Base-by-base conservation (phyloP, 2,888 invertebrate species). In the Branchinecta sandiegonensis region DNA sequence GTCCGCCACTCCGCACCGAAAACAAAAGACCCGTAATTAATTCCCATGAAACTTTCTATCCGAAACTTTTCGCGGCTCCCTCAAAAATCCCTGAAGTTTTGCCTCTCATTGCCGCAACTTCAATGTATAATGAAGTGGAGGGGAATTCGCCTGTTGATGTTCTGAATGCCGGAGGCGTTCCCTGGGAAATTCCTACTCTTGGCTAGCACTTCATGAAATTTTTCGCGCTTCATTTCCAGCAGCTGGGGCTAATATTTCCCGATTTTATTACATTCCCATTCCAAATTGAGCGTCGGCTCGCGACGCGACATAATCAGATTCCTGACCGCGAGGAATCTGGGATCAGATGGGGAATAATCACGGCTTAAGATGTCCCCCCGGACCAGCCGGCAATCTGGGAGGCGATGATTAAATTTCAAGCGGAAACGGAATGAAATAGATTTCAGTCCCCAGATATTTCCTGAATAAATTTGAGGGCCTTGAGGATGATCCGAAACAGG, bases 161-260 rank as follows among this genome's bases (percentile, higher is more conserved):
- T 56, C 17, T 14, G 56, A 56, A 56, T n/a, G n/a, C 17, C 56
- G 17, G 56, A 17, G 56, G 17, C 14, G 56, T 17, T 56, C 56
- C 56, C 14, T 8, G 17, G 56, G 9, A 56, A 56, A 56, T 56
- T 10, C 17, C 56, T 10, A 10, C 56, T 56, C 56, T 56, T 56
- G 37, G 37, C 4, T 37, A 2, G 17, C 56, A 56, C 56, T 56
- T 56, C 56, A 56, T 56, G 56, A 56, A 56, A 56, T 56, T 56
- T 17, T 56, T 56, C 56, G n/a, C 56, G 56, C 56, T 56, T 56
- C 56, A 10, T 56, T 56, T 56, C 56, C 56, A 56, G 56, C 56
- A 56, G 56, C 56, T 56, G 56, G n/a, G 10, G 56, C n/a, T 14
- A 56, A 56, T 56, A 56, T 56, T 17, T 56, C 56, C 56, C 56